Evolutionary conservation across 2,797 vertebrate genomes (phyloP).

Genomic region (Notolepis coatsorum): DNA sequence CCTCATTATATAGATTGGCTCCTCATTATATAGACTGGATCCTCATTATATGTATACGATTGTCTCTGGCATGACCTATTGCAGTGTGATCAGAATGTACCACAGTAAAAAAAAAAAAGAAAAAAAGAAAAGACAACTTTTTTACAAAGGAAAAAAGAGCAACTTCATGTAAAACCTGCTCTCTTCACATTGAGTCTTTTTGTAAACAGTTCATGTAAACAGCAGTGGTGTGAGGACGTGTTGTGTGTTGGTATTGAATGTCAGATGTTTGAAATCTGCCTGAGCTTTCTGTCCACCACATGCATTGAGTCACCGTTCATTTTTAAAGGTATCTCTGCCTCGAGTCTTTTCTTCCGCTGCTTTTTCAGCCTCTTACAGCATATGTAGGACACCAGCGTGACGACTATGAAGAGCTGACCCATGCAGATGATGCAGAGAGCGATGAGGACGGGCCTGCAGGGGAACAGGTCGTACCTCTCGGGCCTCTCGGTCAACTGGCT

Average conservation of each 20-base stretch:
- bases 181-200: slow-evolving; percentile 57
- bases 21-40: too few species aligned
- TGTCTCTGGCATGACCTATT: too few species aligned
- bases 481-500: slow-evolving; percentile 83
- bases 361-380: slow-evolving; percentile 89
- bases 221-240: slow-evolving; percentile 34
- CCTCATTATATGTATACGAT: too few species aligned
- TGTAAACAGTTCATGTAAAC: slow-evolving; percentile 78
- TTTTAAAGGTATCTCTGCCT: slow-evolving; percentile 93
- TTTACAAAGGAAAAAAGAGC: slow-evolving; percentile 44
- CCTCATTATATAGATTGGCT: too few species aligned
- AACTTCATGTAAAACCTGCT: slow-evolving; percentile 43
- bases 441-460: slow-evolving; percentile 89
- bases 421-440: slow-evolving; percentile 90
- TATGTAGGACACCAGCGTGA: slow-evolving; percentile 90
- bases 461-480: slow-evolving; percentile 83
- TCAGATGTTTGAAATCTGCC: slow-evolving; percentile 95
- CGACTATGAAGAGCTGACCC: slow-evolving; percentile 87
- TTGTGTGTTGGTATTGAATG: slow-evolving; percentile 25
- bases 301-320: slow-evolving; percentile 85
- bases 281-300: slow-evolving; percentile 87
- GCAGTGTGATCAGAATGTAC: not conserved
- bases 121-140: too few species aligned
- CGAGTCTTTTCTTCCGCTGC: slow-evolving; percentile 83
- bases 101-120: too few species aligned